Base-by-base conservation (phyloP, 2,113 vertebrate species). In the Hassar affinis region DNA sequence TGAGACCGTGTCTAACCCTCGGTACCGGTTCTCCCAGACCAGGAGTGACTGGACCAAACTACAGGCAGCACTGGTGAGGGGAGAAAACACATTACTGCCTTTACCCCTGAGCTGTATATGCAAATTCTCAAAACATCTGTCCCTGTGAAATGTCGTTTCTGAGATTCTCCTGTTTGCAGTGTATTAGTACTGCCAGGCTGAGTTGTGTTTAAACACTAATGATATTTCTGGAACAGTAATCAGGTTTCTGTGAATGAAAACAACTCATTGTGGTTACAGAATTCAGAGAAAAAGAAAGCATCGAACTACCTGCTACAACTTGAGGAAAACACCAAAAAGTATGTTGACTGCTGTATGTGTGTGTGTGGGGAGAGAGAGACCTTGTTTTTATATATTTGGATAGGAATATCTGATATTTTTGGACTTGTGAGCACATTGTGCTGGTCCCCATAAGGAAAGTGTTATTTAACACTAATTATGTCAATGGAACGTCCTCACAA, bases 321-420 rank as follows among this genome's bases (percentile, higher is more conserved):
- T 86, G 94, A 96, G 86, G 96, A 97, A 87, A 97, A 97, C 88
- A 93, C 96, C 64, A 94, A 92, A 78, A 97, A 95, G 98, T 99
- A 95, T 62, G 97, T 95, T 78, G 78, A 51, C 10, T 51, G 25
- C 4, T 2, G 30, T 25, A 35, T 61, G 74, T 52, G 72, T 87
- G 79, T 68, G 64, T 45, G 75, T 79, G 38, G 38, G 6, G 38
- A 42, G 38, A 42, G 38, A 42, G 38, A 42, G 38, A 42, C n/a
- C n/a, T n/a, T n/a, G n/a, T n/a, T n/a, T n/a, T n/a, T n/a, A n/a
- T n/a, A n/a, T n/a, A n/a, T n/a, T n/a, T n/a, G n/a, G n/a, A n/a
- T n/a, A n/a, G n/a, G n/a, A n/a, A n/a, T n/a, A n/a, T n/a, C n/a
- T n/a, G n/a, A n/a, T n/a, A n/a, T n/a, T n/a, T n/a, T n/a, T n/a